Evolutionary conservation across 2,888 invertebrate species (phyloP), one percentile per base, ranked within the genome.

Genomic region (Argyra leucocephala): DNA sequence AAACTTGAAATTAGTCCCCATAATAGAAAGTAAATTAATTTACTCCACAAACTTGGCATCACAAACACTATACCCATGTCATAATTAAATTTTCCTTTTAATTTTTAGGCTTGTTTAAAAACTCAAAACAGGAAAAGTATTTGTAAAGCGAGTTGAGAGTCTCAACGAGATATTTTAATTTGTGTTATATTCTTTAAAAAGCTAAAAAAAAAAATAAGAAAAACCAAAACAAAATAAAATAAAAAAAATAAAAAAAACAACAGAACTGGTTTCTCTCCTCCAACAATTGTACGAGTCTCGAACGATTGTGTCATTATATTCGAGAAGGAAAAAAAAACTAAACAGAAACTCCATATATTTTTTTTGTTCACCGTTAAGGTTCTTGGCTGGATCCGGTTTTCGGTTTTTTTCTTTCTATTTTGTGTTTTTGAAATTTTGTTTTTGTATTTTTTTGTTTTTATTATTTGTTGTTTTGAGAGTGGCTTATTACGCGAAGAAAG

Each of bases 251-350:
- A 37, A 15, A 15, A 37, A 37, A 37, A 37, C 12, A 48, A 48
- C 18, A 15, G 15, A 48, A 48, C 48, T 48, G 48, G 48, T 48
- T 48, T 48, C 48, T 48, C 48, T 48, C 48, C 48, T 48, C 48
- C 48, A 48, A 48, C 48, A 48, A 48, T 48, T 48, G 48, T 48
- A 48, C 48, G 48, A 48, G 48, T 48, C 48, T 48, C 48, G 48
- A 48, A 48, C n/a, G 48, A 48, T 48, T 48, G 15, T 48, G 48
- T 48, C 48, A 48, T 37, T 37, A 37, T 48, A 48, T 48, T 12
- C 18, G 31, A 31, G n/a, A 48, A 48, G 48, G 18, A 48, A n/a
- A 18, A 48, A 37, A 48, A 48, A 9, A 31, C 5, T 5, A 31
- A 31, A 31, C 5, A 31, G 31, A 31, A 31, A 48, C 31, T 31